Base-by-base conservation (phyloP, 2,797 vertebrate species). In the Tapirus indicus region DNA sequence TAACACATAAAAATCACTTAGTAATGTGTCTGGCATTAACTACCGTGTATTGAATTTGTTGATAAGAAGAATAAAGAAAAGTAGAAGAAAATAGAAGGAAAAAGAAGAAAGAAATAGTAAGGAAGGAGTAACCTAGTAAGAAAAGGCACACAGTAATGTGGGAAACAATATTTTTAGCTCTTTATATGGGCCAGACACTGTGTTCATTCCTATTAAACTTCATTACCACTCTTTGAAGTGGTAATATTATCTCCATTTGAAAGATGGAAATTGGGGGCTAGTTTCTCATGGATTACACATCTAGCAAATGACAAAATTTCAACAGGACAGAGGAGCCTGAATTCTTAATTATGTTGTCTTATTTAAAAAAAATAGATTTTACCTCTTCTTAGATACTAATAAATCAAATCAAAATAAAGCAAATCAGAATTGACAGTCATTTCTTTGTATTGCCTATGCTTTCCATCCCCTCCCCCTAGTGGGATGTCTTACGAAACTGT, bases 341-440 rank as follows among this genome's bases (percentile, higher is more conserved):
- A 52, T 5, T 80, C 21, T 77, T 90, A n/a, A 71, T 52, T 87
- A 41, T 16, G 41, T 20, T 56, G 2, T 56, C 75, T 79, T 79
- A 35, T 23, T 60, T 90, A 68, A n/a, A 2, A 21, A 72, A 41
- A 80, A 78, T 21, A 92, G 10, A 68, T 20, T 80, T 91, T 44
- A 78, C 83, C 47, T 85, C 4, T 89, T 60, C 60, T 75, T 77
- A 91, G 56, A 93, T 93, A 38, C 77, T 88, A 94, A 44, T 35
- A 66, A 75, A 32, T 77, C 2, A 68, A 74, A 68, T 66, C 0
- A 85, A 79, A 94, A 71, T 93, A 69, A 97, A 94, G 2, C 11
- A 44, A 82, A 64, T 66, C 1, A 47, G 38, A 58, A 66, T 4
- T 35, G 23, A 38, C 0, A 68, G 10, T 52, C 5, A 44, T 82